These are phyloP conservation scores for Oscheius sp. DNA, from an alignment of 1,140 invertebrate genomes.

Conservation along the genomic window DNA sequence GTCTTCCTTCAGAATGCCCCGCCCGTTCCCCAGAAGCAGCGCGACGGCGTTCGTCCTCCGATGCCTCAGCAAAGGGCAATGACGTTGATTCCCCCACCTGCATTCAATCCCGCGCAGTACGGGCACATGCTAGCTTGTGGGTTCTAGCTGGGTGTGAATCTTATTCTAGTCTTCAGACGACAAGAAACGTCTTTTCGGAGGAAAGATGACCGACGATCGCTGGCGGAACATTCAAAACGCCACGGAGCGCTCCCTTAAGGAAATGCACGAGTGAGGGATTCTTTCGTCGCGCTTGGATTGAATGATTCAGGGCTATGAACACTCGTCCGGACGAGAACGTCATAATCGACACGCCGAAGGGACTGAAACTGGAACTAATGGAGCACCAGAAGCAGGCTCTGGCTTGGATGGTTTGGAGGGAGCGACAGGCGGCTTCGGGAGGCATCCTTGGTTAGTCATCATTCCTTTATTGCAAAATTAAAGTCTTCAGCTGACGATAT, in stretches of 20 bases:
- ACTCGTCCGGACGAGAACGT: slow-evolving; percentile 40
- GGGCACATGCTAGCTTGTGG: neutral
- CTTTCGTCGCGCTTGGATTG: neutral
- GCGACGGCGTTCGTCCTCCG: neutral
- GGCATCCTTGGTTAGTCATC: slow-evolving; percentile 78
- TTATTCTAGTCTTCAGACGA: neutral
- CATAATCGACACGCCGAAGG: slow-evolving; percentile 44
- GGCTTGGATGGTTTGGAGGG: slow-evolving; percentile 83
- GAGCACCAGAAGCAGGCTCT: slow-evolving; percentile 81
- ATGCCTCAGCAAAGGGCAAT: neutral
- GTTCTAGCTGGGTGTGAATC: neutral
- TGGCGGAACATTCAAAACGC: slow-evolving; percentile 29
- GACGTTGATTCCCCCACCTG: neutral
- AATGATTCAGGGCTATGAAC: slow-evolving; percentile 36
- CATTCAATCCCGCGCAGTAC: neutral
- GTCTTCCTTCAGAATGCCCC: no score
- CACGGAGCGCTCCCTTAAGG: slow-evolving; percentile 37
- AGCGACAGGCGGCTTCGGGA: slow-evolving; percentile 76
- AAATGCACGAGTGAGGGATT: slow-evolving; percentile 39
- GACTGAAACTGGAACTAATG: slow-evolving; percentile 68
- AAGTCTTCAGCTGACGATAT: slow-evolving; percentile 76
- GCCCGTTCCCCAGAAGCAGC: neutral
- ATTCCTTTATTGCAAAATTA: neutral
- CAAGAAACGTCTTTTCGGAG: slow-evolving; percentile 42
- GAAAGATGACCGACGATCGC: slow-evolving; percentile 49